phyloP scores from a whole-genome alignment of 1,140 invertebrate species.

The Polyergus mexicanus region DNA sequence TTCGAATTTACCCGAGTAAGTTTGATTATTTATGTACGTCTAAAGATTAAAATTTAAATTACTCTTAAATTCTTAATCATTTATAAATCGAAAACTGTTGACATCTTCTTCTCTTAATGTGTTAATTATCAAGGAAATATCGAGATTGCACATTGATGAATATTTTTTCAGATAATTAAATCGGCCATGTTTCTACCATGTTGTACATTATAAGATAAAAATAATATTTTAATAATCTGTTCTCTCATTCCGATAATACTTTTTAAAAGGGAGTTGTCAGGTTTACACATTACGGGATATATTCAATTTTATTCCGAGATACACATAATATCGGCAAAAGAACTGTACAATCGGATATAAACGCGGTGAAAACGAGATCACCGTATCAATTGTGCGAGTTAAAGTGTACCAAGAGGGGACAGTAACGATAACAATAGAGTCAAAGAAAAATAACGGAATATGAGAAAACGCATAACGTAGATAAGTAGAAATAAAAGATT shows the following conservation, averaged over 20 bases:
- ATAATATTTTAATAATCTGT: neutral
- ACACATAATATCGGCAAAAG: neutral
- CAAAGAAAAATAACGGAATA: slow-evolving; percentile 36
- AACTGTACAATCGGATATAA: neutral
- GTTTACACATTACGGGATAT: neutral
- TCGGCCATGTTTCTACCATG: no score
- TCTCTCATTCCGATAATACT: neutral
- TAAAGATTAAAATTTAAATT: neutral
- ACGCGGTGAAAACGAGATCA: neutral
- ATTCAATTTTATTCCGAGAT: neutral
- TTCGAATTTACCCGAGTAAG: neutral
- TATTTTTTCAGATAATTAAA: no score
- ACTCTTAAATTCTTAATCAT: neutral
- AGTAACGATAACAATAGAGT: slow-evolving; percentile 48
- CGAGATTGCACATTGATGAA: neutral
- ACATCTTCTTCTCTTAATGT: neutral
- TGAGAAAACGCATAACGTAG: slow-evolving; percentile 24
- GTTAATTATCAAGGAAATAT: neutral
- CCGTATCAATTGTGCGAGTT: neutral
- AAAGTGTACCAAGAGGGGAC: neutral
- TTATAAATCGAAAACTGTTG: neutral
- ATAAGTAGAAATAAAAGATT: slow-evolving; percentile 41
- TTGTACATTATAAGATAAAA: neutral
- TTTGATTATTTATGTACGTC: neutral
- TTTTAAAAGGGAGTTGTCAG: neutral